Percentiles rank a stretch among this genome's conserved stretches.
Evolutionary conservation across 2,113 vertebrate genomes (phyloP).

Genomic region (Otis tarda): DNA sequence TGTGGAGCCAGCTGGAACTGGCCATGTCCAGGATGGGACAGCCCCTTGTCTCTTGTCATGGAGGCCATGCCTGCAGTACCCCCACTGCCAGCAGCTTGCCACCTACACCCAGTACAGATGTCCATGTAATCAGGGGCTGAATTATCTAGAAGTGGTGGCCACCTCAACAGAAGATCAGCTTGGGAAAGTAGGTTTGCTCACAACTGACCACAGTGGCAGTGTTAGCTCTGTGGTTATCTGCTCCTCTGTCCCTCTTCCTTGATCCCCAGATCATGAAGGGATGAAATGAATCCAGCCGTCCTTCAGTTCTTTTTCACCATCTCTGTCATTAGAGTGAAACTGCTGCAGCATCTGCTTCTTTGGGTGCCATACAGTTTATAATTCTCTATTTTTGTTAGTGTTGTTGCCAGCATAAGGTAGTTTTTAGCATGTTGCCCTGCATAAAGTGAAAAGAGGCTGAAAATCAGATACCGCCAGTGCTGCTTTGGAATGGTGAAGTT

Average conservation of each 20-base stretch:
- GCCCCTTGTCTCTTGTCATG: not conserved
- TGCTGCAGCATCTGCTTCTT: not conserved
- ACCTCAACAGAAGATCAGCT: not conserved
- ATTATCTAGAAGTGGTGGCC: not conserved
- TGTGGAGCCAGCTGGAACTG: not conserved
- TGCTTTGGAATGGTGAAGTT: not conserved
- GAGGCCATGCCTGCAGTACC: not conserved
- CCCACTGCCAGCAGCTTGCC: not conserved
- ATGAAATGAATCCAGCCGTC: not conserved
- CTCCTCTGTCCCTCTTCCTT: not conserved
- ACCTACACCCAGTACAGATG: not conserved
- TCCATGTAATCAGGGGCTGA: not conserved
- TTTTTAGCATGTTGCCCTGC: accelerated
- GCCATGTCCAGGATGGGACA: not conserved
- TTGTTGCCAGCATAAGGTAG: not conserved
- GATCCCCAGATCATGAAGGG: not conserved
- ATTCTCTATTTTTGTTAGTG: not conserved
- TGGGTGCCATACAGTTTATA: not conserved
- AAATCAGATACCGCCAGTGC: not conserved
- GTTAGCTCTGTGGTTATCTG: not conserved
- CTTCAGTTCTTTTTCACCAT: not conserved
- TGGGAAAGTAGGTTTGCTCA: not conserved
- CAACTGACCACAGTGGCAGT: not conserved
- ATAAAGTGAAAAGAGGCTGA: not conserved
- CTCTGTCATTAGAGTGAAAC: not conserved